Evolutionary conservation across 1,140 invertebrate genomes (phyloP).

Genomic region (Tetramorium alpestre): DNA sequence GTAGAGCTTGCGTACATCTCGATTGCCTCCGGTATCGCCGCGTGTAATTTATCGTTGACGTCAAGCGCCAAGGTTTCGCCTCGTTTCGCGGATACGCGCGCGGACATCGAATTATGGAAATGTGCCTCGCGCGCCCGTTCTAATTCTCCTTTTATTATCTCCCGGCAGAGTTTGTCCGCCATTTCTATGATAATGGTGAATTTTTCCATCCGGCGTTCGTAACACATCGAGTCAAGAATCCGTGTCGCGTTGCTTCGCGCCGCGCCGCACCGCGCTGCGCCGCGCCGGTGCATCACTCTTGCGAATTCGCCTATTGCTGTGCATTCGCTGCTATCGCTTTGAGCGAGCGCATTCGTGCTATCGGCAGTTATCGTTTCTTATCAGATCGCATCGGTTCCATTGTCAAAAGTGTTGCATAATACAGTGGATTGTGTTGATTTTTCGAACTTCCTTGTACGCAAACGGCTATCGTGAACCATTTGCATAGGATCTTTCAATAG

Average conservation of each 20-base stretch:
- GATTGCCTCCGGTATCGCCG: slow-evolving; percentile 41
- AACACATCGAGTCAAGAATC: neutral
- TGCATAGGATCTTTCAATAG: neutral
- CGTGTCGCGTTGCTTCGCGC: neutral
- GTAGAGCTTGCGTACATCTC: slow-evolving; percentile 19
- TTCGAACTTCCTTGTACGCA: slow-evolving; percentile 7
- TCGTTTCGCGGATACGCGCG: neutral
- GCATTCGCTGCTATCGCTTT: neutral
- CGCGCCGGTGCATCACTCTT: slow-evolving; percentile 30
- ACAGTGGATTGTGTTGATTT: slow-evolving; percentile 33
- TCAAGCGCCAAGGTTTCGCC: neutral
- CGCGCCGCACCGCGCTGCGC: neutral
- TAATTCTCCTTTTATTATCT: slow-evolving; percentile 73
- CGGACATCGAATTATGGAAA: slow-evolving; percentile 72
- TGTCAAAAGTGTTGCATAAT: neutral
- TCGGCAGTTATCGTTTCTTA: slow-evolving; percentile 21
- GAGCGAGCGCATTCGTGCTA: neutral
- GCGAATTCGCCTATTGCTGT: neutral
- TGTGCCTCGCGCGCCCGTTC: slow-evolving; percentile 59
- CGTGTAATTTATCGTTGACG: slow-evolving; percentile 37
- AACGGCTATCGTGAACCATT: neutral
- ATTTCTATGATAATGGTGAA: slow-evolving; percentile 72
- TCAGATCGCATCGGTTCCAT: slow-evolving; percentile 2
- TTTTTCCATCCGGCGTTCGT: slow-evolving; percentile 40
- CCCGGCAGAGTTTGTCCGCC: slow-evolving; percentile 56